Evolutionary conservation across 2,113 vertebrate genomes (phyloP).

Genomic region (Crotalus viridis): DNA sequence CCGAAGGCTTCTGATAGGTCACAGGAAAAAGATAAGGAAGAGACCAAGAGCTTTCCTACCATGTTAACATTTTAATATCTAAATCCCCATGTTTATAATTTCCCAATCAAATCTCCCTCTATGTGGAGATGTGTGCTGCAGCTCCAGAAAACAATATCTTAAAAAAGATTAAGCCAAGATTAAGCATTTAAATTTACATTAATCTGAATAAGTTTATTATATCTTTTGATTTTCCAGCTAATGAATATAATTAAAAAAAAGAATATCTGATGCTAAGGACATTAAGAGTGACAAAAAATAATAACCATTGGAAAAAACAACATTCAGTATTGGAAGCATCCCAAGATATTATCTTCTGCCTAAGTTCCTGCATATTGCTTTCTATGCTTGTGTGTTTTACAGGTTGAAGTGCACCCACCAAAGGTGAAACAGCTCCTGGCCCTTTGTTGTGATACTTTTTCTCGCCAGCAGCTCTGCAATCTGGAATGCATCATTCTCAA

Average conservation of each 20-base stretch:
- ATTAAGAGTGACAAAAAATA: background rate
- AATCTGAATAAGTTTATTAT: background rate
- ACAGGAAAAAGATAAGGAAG: background rate
- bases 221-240: background rate
- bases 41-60: background rate
- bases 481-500: conserved; percentile 88
- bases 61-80: background rate
- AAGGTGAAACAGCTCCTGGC: conserved; percentile 83
- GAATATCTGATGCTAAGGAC: background rate
- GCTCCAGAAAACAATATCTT: background rate
- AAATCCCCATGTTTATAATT: background rate
- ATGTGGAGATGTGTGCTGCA: background rate
- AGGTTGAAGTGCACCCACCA: conserved; percentile 89
- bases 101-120: background rate
- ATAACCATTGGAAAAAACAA: background rate
- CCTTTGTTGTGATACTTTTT: conserved; percentile 86
- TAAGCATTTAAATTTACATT: background rate
- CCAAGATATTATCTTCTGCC: background rate
- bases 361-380: background rate
- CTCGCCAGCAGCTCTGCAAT: conserved; percentile 86
- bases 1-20: background rate
- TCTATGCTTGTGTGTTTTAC: background rate
- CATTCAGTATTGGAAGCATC: background rate
- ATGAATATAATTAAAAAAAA: background rate
- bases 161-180: background rate